Base-by-base conservation (phyloP, 53 echinoderm and acorn worm species). In the Echinarachnius parma region DNA sequence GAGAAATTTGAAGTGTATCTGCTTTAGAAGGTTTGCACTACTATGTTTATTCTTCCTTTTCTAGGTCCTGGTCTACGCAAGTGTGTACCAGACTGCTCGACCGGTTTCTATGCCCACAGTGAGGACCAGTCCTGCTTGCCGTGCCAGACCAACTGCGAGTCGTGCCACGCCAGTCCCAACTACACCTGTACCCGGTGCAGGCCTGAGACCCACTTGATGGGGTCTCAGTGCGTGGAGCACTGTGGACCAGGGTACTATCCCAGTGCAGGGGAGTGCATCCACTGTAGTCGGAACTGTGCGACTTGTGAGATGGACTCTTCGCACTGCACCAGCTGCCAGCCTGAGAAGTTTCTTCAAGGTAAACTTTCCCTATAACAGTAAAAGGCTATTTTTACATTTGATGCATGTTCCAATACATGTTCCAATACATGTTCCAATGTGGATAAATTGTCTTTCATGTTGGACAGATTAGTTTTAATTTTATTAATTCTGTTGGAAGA, bases 31-130 rank as follows among this genome's bases (percentile, higher is more conserved):
- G n/a, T 45, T 45, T 45, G n/a, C 5, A 45, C n/a, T n/a, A 45
- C 46, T 4, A 7, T 20, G 14, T 31, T 21, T 60, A 1, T 16
- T 60, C 30, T 64, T 56, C 60, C 49, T 21, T 79, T 14, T 25
- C 18, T 47, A 96, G 96, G 96, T 60, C 91, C 91, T 28, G 96
- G 96, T 2, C 64, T 87, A 22, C 70, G 91, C 16, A 42, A 87
- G 42, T 96, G 96, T 62, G 62, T 78, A 0, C 10, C 70, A 1
- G 34, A 61, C 5, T 96, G 96, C 54, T 83, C 96, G 1, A 31
- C 16, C 8, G 96, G 96, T 48, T 85, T 81, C 75, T 96, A 79
- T 58, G 31, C 77, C n/a, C 64, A 82, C 48, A n/a, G 39, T 0
- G 49, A 65, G 1, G 71, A 79, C 60, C 80, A 48, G 23, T 71